Base-by-base conservation (phyloP, 1,140 invertebrate genomes). In the Ips typographus region DNA sequence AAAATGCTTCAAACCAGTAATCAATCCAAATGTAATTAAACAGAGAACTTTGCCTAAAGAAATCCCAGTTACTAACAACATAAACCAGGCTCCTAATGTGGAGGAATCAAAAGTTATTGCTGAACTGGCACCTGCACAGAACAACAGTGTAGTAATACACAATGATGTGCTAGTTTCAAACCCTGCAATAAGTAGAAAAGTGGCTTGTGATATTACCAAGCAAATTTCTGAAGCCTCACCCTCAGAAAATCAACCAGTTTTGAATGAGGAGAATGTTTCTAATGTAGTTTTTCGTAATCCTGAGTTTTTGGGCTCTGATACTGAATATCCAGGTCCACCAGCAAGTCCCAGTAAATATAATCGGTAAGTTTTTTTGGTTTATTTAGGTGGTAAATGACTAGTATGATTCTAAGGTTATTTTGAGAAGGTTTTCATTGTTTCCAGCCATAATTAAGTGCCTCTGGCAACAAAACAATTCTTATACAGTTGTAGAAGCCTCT, bases 311-410 rank as follows among this genome's bases (percentile, higher is more conserved):
- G 36, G 47, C n/a, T 76, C 73, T n/a, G 74, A 77, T 68, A 72
- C 62, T 39, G 77, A 77, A 67, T 72, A 74, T 68, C 73, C 75
- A n/a, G 60, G 59, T 55, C 74, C 75, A 53, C 77, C 79, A 37
- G 43, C 71, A 5, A 80, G 78, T 73, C 78, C 79, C 8, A 79
- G 55, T 52, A 80, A 80, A 72, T 60, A 75, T 7, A 78, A 78
- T 71, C 67, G 79, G 36, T 44, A 22, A 22, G 22, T 22, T 22
- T 22, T 22, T 22, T 22, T 22, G 22, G 22, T 22, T 22, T 22
- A 22, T 22, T 22, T 22, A 22, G 22, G 22, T 22, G 22, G 22
- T 22, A 22, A 22, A 22, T 22, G 22, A 22, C 22, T 22, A 22
- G 22, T 22, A 22, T 22, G 22, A 22, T 22, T 22, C 22, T 22